Base-by-base conservation (phyloP, 2,888 invertebrate genomes). In the Cancer borealis region DNA sequence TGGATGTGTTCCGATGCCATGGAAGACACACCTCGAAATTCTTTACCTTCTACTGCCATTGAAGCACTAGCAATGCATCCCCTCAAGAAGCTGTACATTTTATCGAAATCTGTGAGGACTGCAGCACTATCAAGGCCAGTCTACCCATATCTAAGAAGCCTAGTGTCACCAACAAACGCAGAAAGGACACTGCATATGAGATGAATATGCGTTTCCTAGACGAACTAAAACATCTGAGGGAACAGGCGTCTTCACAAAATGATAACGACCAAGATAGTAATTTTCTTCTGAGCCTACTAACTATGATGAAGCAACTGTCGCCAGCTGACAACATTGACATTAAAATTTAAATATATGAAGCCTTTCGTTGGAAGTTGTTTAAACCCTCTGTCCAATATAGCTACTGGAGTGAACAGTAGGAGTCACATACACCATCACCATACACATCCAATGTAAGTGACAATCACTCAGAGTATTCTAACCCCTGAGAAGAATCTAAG, bases 291-390 rank as follows among this genome's bases (percentile, higher is more conserved):
- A 49, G 49, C 3, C 6, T 49, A 49, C 49, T 12, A 30, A 49
- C 87, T 26, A 92, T 92, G 87, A 84, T 87, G 92, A 92, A 79
- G 46, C 45, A 92, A 2, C 21, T 92, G 92, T 79, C 84, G 21
- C 92, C 79, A 79, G 14, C 14, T 73, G 45, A 92, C 45, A 30
- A 92, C 60, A 91, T 92, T 1, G 10, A 92, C 30, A 91, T 92
- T n/a, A 79, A 21, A 84, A 79, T 92, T n/a, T 4, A 91, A 79
- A 92, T 92, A 92, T 45, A 92, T 92, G 26, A 92, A 47, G 6
- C 4, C 26, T 87, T 92, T 21, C n/a, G 47, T 21, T 26, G 47
- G 87, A 84, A 84, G 47, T 21, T 84, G 47, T 84, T 92, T 84
- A 45, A 47, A 84, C 47, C 47, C 12, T 49, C 87, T 87, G 46